A percentile compares a stretch with the other conserved stretches of the same genome.
phyloP scores from a whole-genome alignment of 2,113 vertebrate genomes.

The Bolborhynchus lineola region DNA sequence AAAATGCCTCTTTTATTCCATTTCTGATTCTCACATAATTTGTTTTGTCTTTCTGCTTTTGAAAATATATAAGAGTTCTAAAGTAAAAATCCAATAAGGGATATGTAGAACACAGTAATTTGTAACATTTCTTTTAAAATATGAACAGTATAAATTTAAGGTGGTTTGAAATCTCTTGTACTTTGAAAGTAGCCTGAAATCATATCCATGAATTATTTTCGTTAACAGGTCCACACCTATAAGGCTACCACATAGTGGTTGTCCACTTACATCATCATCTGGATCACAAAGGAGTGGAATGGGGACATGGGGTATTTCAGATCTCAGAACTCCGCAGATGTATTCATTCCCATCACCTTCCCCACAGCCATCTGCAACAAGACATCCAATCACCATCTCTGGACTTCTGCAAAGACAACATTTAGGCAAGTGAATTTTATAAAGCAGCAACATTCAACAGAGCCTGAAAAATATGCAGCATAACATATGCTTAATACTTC shows the following conservation, averaged over 20 bases:
- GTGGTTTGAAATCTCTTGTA: not conserved
- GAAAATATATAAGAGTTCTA: not conserved
- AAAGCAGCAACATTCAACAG: not conserved
- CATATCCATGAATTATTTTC: not conserved
- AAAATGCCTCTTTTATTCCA: not conserved
- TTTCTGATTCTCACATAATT: not conserved
- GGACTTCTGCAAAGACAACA: slow-evolving; percentile 67
- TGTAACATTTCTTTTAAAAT: not conserved
- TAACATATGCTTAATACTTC: not conserved
- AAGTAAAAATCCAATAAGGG: not conserved
- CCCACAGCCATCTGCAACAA: not conserved
- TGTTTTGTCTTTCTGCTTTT: not conserved
- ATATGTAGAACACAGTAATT: not conserved
- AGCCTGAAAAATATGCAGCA: not conserved
- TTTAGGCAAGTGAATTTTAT: slow-evolving; percentile 48
- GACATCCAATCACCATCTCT: slow-evolving; percentile 67
- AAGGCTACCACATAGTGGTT: not conserved
- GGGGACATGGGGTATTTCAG: not conserved
- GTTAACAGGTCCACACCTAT: slow-evolving; percentile 61
- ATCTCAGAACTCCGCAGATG: slow-evolving; percentile 7
- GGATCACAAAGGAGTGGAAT: not conserved
- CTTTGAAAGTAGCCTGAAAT: not conserved
- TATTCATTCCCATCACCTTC: slow-evolving; percentile 7
- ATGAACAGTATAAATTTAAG: not conserved
- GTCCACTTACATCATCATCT: not conserved